Evolutionary conservation across 2,888 invertebrate genomes (phyloP), one percentile per base, ranked within the genome.

Genomic region (Chymomyza caudatula): DNA sequence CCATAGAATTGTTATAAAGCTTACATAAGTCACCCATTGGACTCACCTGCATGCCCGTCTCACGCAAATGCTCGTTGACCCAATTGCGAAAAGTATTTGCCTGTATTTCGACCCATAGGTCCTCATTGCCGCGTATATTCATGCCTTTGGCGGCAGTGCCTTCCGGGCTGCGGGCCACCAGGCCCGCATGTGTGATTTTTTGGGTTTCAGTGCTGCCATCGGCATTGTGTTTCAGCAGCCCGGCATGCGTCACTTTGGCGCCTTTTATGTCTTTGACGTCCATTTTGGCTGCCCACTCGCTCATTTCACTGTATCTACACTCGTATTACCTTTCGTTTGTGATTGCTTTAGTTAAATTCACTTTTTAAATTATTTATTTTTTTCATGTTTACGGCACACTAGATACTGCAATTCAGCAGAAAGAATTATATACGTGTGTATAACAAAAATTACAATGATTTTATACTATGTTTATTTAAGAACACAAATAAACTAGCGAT

Each of bases 71-170:
- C 90, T 98, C 98, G 91, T 98, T 98, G 85, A 98, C 96, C 98
- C 98, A 98, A 91, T 98, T 98, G 80, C 96, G 94, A 90, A 98
- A 98, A 44, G 98, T 98, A 90, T 97, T 96, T 54, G 97, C 96
- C 90, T 98, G 98, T 75, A 97, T 97, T 89, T 97, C 97, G 59
- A 98, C 96, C 98, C 98, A 98, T 51, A 97, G 94, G 88, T 97
- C 97, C 91, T 97, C 97, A 88, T 96, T 95, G 76, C 97, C 98
- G 88, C 96, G 97, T 89, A 97, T 97, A 83, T 96, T 95, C 97
- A 97, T 97, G 75, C 97, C 97, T 88, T 96, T 96, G 76, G 98
- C 97, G 1, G 98, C 98, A 57, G 98, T 97, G 61, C 98, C 98
- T 90, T 96, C 97, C 43, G 96, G 95, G 88, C 96, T 97, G 60